Evolutionary conservation across 2,888 invertebrate species (phyloP), one percentile per base, ranked within the genome.

Genomic region (Cantharis lateralis): DNA sequence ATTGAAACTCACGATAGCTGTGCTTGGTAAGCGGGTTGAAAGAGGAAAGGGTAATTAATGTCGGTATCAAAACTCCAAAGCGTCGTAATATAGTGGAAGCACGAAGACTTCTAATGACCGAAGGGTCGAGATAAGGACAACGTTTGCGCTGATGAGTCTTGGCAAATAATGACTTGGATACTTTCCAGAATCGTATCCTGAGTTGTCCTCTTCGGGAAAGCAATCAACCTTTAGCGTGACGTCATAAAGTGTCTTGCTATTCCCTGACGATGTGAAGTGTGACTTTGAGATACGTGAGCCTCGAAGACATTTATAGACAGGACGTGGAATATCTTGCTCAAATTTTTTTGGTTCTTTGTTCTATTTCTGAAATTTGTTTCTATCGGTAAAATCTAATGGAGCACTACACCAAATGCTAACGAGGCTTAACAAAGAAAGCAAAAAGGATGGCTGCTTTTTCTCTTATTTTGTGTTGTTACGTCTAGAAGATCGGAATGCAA

Each of bases 211-310:
- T 81, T 81, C 82, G 79, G 82, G 84, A 84, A 86, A 85, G 87
- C 87, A 88, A 88, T 88, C 87, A 88, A 87, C 87, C 86, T 85
- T 83, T 87, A 87, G 87, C 87, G 87, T 88, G 88, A 87, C 84
- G 85, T 85, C 87, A 86, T 88, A 87, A 88, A 88, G 81, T 78
- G 79, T 74, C 76, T 74, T 69, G 72, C 78, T 79, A 78, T 76
- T 78, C 79, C 80, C 79, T 76, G 74, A 77, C 74, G 79, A 79
- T 77, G 76, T 74, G 74, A 81, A 81, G 80, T 80, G 80, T 79
- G 80, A 80, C 80, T 80, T 80, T 73, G 76, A 81, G 77, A 79
- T 81, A 78, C 77, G 80, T 76, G 81, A 75, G 77, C 73, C 73
- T 74, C 69, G 69, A 76, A 73, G 78, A 78, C 78, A 75, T 78